These are phyloP conservation scores for Myanophis thanlyinensis DNA, from an alignment of 2,113 vertebrate species.

Conservation along the genomic window DNA sequence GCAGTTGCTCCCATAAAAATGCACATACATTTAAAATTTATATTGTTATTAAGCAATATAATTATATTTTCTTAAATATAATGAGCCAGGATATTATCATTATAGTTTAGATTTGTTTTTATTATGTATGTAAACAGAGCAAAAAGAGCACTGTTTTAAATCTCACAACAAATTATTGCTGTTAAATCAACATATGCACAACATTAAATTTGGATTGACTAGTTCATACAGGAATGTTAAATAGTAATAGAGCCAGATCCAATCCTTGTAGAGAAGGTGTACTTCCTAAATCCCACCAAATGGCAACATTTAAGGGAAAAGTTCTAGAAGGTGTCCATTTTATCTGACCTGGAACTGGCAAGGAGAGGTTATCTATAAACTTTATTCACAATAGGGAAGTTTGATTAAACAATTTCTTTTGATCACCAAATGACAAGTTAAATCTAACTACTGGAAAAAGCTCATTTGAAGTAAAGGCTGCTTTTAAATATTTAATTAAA, in stretches of 20 bases:
- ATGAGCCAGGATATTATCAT: background rate
- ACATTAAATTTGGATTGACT: slow-evolving; percentile 7
- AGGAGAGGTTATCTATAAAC: background rate
- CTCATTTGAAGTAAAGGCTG: background rate
- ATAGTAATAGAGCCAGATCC: background rate
- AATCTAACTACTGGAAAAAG: background rate
- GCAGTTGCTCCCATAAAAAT: fast-evolving
- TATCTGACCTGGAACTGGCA: no score
- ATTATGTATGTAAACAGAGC: background rate
- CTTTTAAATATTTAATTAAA: background rate
- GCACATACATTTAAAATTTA: background rate
- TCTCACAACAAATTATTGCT: no score
- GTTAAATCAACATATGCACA: slow-evolving; percentile 9
- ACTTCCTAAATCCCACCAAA: no score
- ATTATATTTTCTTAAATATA: background rate
- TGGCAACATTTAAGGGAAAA: no score
- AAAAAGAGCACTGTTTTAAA: no score
- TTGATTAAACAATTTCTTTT: background rate
- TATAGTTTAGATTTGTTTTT: background rate
- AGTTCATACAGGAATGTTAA: background rate
- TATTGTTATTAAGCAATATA: background rate
- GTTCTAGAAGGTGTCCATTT: no score
- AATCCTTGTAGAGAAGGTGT: background rate
- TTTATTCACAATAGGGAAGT: background rate
- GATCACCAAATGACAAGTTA: background rate